Evolutionary conservation across 2,113 vertebrate genomes (phyloP).

Genomic region (Cebidichthys violaceus): DNA sequence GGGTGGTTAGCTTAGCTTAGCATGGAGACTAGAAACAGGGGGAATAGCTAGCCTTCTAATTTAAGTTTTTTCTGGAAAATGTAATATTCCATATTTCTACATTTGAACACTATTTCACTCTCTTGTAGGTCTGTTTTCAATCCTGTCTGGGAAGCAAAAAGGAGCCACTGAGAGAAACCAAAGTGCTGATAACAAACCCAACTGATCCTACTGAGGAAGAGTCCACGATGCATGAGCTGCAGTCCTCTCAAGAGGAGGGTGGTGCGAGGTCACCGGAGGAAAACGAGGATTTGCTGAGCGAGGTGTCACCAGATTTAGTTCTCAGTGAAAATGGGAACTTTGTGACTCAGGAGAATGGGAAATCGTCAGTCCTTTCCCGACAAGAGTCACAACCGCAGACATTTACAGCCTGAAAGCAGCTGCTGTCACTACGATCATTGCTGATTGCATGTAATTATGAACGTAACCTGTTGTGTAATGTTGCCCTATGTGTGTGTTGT

Average conservation of each 20-base stretch:
- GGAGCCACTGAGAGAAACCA: not conserved
- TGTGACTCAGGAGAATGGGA: slow-evolving; percentile 73
- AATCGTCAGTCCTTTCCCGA: slow-evolving; percentile 17
- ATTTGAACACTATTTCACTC: not conserved
- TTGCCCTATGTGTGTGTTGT: not conserved
- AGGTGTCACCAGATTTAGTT: accelerated
- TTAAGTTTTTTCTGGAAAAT: not conserved
- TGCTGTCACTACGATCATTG: not conserved
- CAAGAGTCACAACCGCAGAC: slow-evolving; percentile 39
- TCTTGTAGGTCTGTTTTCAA: not conserved
- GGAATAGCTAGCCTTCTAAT: not conserved
- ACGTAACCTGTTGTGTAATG: not conserved
- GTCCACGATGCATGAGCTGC: accelerated
- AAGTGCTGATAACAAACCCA: accelerated
- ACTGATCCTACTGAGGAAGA: not conserved
- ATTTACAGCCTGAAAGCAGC: not conserved
- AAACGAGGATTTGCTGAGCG: slow-evolving; percentile 17
- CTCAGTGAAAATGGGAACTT: slow-evolving; percentile 60
- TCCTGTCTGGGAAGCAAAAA: accelerated
- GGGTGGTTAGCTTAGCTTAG: not conserved
- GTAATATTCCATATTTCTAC: not conserved
- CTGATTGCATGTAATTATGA: not conserved
- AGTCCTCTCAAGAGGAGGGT: accelerated
- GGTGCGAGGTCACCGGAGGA: slow-evolving; percentile 19
- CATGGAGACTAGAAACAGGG: not conserved